Evolutionary conservation across 1,140 invertebrate species (phyloP), one percentile per base, ranked within the genome.

Genomic region (Bombus affinis): DNA sequence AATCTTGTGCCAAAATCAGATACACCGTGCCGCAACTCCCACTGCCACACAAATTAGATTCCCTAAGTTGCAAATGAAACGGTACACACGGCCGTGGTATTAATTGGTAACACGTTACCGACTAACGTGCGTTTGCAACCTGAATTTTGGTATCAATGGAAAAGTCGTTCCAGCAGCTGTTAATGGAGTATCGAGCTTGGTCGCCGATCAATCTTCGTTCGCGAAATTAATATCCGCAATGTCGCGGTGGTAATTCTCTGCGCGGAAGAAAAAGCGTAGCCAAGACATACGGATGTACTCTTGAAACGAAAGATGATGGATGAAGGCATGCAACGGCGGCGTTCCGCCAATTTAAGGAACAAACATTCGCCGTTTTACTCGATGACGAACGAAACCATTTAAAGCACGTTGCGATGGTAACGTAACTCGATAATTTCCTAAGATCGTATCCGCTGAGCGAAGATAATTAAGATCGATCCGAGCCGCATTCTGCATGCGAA

Each of bases 1-100:
- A 68, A 83, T 83, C 81, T 77, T 83, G 25, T 68, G 81, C 73
- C 73, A 83, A 83, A 83, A 83, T 83, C 81, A 77, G 73, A 68
- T 68, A 83, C 81, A 83, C 81, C 44, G 73, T 83, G 13, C 35
- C 62, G 62, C 73, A 77, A 68, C 28, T 77, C 77, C 71, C 37
- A 68, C 73, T 37, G 35, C n/a, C 59, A 35, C 44, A 53, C 73
- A 83, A 83, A 83, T 83, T 83, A 83, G 81, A 76, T 68, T 76
- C 35, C 18, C 42, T 10, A 35, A 83, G 81, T 83, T 83, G 25
- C 42, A 35, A 83, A 83, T 42, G 73, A 68, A 83, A 83, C 73
- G 44, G 62, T 57, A 68, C 42, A 83, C 81, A 44, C 39, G 81
- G 22, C 32, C 42, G n/a, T 57, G 35, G 59, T 83, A 76, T 83